Conservation (phyloP, 53 echinoderm and acorn worm species). For the Stichopus horrens region DNA sequence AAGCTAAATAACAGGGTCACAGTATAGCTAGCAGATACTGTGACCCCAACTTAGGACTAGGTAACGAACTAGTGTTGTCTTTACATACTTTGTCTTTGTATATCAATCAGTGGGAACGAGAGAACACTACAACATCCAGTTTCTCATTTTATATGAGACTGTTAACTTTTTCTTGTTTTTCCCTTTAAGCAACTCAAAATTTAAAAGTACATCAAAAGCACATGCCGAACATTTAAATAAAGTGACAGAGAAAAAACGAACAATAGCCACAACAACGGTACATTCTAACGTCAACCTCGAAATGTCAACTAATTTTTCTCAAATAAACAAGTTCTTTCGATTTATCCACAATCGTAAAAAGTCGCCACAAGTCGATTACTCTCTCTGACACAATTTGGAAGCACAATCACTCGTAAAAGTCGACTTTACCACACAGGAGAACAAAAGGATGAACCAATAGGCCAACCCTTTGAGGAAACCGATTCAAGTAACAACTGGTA, state of each 20-base stretch:
- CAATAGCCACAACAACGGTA: neutral
- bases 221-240: neutral
- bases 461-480: constrained; percentile 33
- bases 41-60: no score
- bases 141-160: no score
- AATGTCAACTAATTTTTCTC: constrained; percentile 31
- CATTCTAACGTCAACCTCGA: constrained; percentile 7
- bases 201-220: constrained; percentile 18
- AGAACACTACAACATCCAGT: no score
- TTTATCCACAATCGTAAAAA: constrained; percentile 39
- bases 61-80: no score
- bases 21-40: no score
- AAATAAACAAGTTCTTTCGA: constrained; percentile 26
- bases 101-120: no score
- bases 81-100: no score
- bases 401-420: constrained; percentile 17
- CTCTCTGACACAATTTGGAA: neutral
- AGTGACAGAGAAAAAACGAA: neutral
- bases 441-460: neutral
- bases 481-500: constrained; percentile 6
- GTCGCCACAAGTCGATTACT: constrained; percentile 12
- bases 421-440: constrained; percentile 11
- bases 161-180: no score
- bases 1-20: no score
- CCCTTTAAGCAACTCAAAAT: no score